Evolutionary conservation across 2,888 invertebrate genomes (phyloP).

Genomic region (Thysanoteuthis rhombus): DNA sequence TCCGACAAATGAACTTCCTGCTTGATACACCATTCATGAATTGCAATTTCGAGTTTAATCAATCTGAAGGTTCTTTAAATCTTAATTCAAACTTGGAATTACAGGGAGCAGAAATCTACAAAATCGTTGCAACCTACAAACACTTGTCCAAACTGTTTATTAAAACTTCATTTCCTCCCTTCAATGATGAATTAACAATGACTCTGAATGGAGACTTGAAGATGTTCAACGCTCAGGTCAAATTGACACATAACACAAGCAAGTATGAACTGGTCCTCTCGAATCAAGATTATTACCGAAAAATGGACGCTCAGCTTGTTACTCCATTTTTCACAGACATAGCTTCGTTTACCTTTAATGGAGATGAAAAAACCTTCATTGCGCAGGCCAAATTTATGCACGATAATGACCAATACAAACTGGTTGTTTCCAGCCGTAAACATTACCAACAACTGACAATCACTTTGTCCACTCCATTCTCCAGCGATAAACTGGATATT

Average conservation of each 20-base stretch:
- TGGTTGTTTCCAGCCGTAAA: too few species aligned
- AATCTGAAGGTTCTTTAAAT: neutral
- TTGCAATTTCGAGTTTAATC: too few species aligned
- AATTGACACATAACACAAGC: neutral
- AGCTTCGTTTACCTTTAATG: neutral
- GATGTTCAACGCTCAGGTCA: neutral
- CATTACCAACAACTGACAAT: too few species aligned
- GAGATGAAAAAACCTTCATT: neutral
- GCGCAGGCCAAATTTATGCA: neutral
- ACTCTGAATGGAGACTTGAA: constrained; percentile 35
- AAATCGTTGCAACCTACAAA: neutral
- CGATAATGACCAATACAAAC: too few species aligned
- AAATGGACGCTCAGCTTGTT: constrained; percentile 35
- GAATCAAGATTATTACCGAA: constrained; percentile 33
- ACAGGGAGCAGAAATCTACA: neutral
- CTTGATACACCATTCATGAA: too few species aligned
- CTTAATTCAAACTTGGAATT: neutral
- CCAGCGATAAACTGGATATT: too few species aligned
- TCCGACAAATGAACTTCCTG: neutral
- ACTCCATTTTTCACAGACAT: neutral
- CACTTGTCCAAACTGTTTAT: neutral
- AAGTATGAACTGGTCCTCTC: neutral
- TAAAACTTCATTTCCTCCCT: neutral
- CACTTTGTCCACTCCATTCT: too few species aligned
- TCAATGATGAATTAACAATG: neutral